Evolutionary conservation across 2,888 invertebrate species (phyloP), one percentile per base, ranked within the genome.

Genomic region (Ophioninae sp.): DNA sequence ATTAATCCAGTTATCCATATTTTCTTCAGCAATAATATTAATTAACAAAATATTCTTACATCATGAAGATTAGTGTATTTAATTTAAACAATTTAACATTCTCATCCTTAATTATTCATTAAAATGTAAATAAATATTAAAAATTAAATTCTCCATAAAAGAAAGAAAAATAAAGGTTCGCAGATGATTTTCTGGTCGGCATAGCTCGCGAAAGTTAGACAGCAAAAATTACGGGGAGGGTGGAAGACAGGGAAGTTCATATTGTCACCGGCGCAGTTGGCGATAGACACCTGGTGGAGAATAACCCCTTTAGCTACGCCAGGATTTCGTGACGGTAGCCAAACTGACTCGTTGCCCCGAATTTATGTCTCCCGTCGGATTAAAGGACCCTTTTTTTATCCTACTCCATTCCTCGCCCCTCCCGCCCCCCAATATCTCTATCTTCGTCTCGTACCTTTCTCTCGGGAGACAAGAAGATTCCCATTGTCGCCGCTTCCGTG

Each of bases 261-360:
- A 50, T 50, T 50, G 50, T 50, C 50, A 50, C 17, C 57, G 56
- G 3, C 6, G 72, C 21, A 37, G 23, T n/a, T 44, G 39, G 10
- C 59, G 61, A 59, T 59, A 39, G 83, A 79, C 92, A 91, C 88
- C 91, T 91, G 91, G 90, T 87, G 23, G 8, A n/a, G 50, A 86
- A 87, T 89, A 91, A 90, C 88, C 91, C 89, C 89, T 90, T 92
- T 91, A 89, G 91, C 85, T 85, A 87, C 89, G 90, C 84, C 79
- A 77, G 89, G 88, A 89, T 91, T 90, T 88, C 84, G 88, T 88
- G 85, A 88, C 87, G 85, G 79, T 61, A 82, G 85, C 88, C 87
- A 91, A 92, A 92, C 91, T 91, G 91, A 92, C 91, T 92, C 89
- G 92, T 92, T 92, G 88, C 90, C 91, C 91, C 91, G 89, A 92